Evolutionary conservation across 2,113 vertebrate genomes (phyloP), one percentile per base, ranked within the genome.

Genomic region (Balaenoptera acutorostrata): DNA sequence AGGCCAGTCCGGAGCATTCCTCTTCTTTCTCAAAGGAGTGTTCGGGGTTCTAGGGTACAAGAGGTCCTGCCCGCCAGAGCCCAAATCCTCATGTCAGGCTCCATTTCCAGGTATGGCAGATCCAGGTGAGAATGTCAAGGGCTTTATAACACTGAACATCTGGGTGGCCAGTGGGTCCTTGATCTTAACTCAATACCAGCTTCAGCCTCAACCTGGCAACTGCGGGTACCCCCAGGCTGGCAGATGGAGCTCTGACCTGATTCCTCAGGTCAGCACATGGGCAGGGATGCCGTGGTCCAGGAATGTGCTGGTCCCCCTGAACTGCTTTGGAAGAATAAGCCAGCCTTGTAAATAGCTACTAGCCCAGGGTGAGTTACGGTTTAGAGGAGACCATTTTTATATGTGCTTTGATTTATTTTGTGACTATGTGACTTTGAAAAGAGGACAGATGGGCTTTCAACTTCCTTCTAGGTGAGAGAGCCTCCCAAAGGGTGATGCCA

Each of bases 211-310:
- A 13, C 23, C 18, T 14, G 17, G 69, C 63, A 49, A 1, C 0
- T 5, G 6, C n/a, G 59, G 12, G 10, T 6, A 25, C 23, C 25
- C 18, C 39, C 55, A 55, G 31, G 33, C 55, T 52, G 21, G 21
- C 18, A 68, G 5, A 55, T 12, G 14, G 39, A 61, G 17, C 41
- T 46, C 81, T 29, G 9, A 6, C 13, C 5, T 44, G 83, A 52
- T 80, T 80, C 46, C n/a, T 46, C 7, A 2, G 11, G 39, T 8
- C 55, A 64, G 14, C 72, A 25, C 0, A 0, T 23, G 15, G 25
- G 14, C n/a, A 3, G 4, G 12, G 21, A 31, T 21, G 44, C 61
- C 11, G 0, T 18, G 9, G 15, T 15, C 8, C 8, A 17, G n/a
- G 27, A 46, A 46, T 6, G 2, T 29, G 57, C 55, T 68, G 11